Percentiles rank a stretch among this genome's conserved stretches.
Evolutionary conservation across 2,888 invertebrate genomes (phyloP).

Genomic region (Hermodice carunculata): DNA sequence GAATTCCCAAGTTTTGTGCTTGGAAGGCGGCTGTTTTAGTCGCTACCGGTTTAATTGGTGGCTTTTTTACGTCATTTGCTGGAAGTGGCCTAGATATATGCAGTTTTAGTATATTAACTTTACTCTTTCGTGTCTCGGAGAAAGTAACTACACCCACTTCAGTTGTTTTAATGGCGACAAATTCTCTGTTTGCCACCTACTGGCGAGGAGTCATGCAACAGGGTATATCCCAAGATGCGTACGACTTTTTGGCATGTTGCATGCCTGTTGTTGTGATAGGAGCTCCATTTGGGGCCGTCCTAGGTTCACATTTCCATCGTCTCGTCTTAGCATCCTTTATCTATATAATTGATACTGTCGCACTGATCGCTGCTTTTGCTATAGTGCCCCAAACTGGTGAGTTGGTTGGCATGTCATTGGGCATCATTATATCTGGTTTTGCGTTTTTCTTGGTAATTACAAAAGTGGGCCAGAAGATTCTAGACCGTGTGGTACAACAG

Average conservation of each 20-base stretch:
- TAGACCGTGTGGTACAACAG: not conserved
- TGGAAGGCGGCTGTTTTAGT: slow-evolving; percentile 54
- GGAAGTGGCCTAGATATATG: slow-evolving; percentile 62
- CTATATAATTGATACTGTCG: slow-evolving; percentile 40
- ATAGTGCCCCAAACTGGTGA: slow-evolving; percentile 22
- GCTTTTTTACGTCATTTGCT: slow-evolving; percentile 58
- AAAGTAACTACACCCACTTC: slow-evolving; percentile 64
- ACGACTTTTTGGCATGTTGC: slow-evolving; percentile 44
- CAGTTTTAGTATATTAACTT: slow-evolving; percentile 46
- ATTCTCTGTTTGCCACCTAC: slow-evolving; percentile 46
- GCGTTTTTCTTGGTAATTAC: slow-evolving; percentile 18
- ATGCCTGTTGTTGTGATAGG: slow-evolving; percentile 42
- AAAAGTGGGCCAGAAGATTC: slow-evolving; percentile 7
- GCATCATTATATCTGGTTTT: slow-evolving; percentile 19
- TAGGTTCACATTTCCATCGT: slow-evolving; percentile 50
- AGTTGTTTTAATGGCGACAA: slow-evolving; percentile 55
- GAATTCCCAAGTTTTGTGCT: slow-evolving; percentile 28
- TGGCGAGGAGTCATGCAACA: slow-evolving; percentile 50
- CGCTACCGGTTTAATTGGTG: slow-evolving; percentile 54
- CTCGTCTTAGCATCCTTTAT: slow-evolving; percentile 46
- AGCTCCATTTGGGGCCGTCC: slow-evolving; percentile 46
- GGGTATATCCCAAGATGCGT: slow-evolving; percentile 33
- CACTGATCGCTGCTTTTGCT: slow-evolving; percentile 30
- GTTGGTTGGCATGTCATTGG: slow-evolving; percentile 12
- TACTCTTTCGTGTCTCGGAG: slow-evolving; percentile 38